A percentile compares a stretch with the other conserved stretches of the same genome.
Evolutionary conservation across 64 coral and sea anemone species (phyloP).

Genomic region (Montipora cactus): DNA sequence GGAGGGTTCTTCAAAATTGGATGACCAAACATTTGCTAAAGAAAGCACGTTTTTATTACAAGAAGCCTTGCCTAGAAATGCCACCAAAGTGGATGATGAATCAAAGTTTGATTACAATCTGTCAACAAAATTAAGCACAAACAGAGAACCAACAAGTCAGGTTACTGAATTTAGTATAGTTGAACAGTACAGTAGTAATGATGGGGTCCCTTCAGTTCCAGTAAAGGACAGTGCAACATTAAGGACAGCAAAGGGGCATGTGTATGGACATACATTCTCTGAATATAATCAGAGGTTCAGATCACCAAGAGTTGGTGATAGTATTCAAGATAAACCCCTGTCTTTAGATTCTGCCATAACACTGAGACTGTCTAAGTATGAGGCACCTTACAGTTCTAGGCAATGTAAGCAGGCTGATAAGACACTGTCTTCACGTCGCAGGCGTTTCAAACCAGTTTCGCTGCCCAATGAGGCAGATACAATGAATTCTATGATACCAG

Average conservation of each 20-base stretch:
- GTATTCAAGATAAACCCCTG: neutral
- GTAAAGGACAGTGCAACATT: slow-evolving; percentile 2
- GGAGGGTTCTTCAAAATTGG: neutral
- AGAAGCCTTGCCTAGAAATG: neutral
- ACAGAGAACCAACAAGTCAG: neutral
- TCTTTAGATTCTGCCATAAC: slow-evolving; percentile 31
- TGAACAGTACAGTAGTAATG: neutral
- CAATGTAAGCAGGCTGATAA: slow-evolving; percentile 2
- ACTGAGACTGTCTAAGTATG: slow-evolving; percentile 31
- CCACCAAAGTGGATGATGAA: neutral
- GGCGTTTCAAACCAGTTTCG: slow-evolving; percentile 41
- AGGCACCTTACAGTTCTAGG: slow-evolving; percentile 38
- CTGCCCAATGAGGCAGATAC: neutral
- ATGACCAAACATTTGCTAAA: neutral
- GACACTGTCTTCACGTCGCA: neutral
- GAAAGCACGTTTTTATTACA: neutral
- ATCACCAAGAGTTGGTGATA: neutral
- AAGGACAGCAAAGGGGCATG: slow-evolving; percentile 34
- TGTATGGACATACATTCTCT: neutral
- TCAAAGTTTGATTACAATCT: slow-evolving; percentile 4
- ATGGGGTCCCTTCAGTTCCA: neutral
- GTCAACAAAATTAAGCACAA: slow-evolving; percentile 21
- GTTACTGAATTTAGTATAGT: neutral
- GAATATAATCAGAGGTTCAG: neutral
- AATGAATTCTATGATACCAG: neutral